A percentile compares a stretch with the other conserved stretches of the same genome.
Evolutionary conservation across 2,888 invertebrate genomes (phyloP).

Genomic region (Hypercompe scribonia): DNA sequence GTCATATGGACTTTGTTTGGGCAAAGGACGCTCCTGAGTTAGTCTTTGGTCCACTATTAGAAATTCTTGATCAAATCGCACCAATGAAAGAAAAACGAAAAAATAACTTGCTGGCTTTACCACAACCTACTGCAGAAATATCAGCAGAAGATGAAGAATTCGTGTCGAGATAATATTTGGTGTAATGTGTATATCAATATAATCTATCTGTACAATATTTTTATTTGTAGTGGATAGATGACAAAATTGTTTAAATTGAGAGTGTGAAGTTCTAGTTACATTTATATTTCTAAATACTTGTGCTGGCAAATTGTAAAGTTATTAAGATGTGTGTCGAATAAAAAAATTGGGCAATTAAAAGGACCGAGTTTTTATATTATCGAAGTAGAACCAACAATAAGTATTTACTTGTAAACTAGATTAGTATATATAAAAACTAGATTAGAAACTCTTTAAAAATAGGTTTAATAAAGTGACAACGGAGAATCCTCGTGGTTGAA

Average conservation of each 20-base stretch:
- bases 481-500: no score
- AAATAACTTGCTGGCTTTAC: background rate
- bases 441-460: background rate
- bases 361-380: no score
- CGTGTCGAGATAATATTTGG: background rate
- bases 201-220: background rate
- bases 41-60: constrained; percentile 48
- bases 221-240: background rate
- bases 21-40: constrained; percentile 51
- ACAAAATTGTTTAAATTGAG: background rate
- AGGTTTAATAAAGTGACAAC: no score
- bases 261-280: background rate
- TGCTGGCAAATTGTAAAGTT: background rate
- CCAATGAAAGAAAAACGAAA: background rate
- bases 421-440: background rate
- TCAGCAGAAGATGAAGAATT: constrained; percentile 8
- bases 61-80: constrained; percentile 37
- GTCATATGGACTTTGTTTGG: constrained; percentile 66
- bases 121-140: background rate
- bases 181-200: background rate
- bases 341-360: no score
- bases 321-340: background rate
- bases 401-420: no score
- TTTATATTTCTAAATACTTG: background rate
- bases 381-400: no score